Evolutionary conservation across 1,140 invertebrate species (phyloP), one percentile per base, ranked within the genome.

Genomic region (Aphelenchoides fujianensis): DNA sequence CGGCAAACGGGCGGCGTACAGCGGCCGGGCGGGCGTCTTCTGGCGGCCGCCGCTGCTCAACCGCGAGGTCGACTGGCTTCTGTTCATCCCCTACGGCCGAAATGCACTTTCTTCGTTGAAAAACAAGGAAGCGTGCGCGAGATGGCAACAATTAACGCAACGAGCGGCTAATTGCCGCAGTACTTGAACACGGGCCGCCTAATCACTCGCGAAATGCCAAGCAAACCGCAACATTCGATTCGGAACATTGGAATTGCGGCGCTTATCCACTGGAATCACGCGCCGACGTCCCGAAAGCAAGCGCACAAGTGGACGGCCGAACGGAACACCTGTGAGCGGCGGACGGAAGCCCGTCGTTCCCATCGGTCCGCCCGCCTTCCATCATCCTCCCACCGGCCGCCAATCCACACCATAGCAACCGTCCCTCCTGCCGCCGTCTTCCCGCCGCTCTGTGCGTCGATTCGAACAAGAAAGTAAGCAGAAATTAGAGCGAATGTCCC

Each of bases 1-100:
- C 1, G 63, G 63, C 63, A 66, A 55, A 1, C 63, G 63, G 32
- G 63, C 63, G 1, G 63, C 63, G 53, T 66, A 66, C 1, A 66
- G 7, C 0, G 63, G 63, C 0, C 63, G 1, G 32, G 63, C 32
- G 2, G 63, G 63, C 31, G 63, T 66, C 31, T 35, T 66, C 2
- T 19, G 32, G 1, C 63, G 63, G 2, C 63, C 34, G 23, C 28
- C 63, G 12, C 36, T 48, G 41, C 41, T 23, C 41, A 48, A 48
- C 12, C 41, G 41, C 23, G 41, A 48, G 12, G 41, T 48, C 23
- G 41, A 48, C 12, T 48, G 41, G 23, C 41, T 48, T 48, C 23
- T 48, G 23, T 16, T 48, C 41, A 48, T 48, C 12, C 12, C 23
- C 41, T 48, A 48, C n/a, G n/a, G n/a, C n/a, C n/a, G n/a, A 48